Conservation (phyloP, 2,113 vertebrate species). For the Toxotes chatareus region DNA sequence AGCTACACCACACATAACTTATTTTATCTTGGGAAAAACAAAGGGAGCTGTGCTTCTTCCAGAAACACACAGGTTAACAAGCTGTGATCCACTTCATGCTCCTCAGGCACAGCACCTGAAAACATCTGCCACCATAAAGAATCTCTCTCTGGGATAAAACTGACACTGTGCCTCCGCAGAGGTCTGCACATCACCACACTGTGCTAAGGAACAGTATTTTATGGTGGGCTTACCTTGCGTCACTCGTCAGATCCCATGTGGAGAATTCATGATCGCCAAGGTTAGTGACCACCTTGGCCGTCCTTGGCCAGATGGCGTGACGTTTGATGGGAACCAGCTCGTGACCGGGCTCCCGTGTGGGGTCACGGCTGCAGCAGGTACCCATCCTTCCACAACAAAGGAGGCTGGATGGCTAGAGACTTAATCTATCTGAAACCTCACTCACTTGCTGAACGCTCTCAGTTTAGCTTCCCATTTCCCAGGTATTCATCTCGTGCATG, state of each 20-base stretch:
- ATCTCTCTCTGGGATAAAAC: neutral
- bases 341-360: constrained; percentile 29
- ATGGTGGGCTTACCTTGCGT: constrained; percentile 54
- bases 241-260: constrained; percentile 65
- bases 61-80: constrained; percentile 36
- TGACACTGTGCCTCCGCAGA: neutral
- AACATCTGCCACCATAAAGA: neutral
- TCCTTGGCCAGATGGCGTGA: constrained; percentile 40
- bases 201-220: neutral
- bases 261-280: constrained; percentile 53
- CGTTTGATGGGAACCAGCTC: constrained; percentile 65
- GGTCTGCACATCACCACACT: neutral
- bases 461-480: neutral
- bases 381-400: constrained; percentile 49
- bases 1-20: constrained; percentile 20
- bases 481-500: neutral
- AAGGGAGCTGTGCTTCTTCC: constrained; percentile 6
- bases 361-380: constrained; percentile 60
- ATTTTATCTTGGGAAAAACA: constrained; percentile 20
- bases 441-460: neutral
- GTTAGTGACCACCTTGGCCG: constrained; percentile 28
- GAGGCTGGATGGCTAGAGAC: neutral
- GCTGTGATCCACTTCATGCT: constrained; percentile 10
- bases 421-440: neutral
- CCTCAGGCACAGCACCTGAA: neutral